Conservation (phyloP, 2,113 vertebrate genomes). For the Pycnonotus jocosus region DNA sequence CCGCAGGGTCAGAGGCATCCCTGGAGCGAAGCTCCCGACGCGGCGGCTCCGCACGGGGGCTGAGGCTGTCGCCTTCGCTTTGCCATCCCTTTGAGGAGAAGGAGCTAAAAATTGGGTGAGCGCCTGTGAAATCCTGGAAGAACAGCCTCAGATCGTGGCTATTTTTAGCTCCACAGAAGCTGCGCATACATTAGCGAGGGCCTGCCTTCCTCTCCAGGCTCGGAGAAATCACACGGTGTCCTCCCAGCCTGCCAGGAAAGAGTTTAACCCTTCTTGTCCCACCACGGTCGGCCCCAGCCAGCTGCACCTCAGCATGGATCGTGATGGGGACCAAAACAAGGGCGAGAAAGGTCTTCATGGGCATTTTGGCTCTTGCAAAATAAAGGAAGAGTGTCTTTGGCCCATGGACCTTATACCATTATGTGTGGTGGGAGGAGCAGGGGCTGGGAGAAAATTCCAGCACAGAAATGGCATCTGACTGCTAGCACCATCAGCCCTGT, state of each 20-base stretch:
- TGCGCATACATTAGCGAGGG: slow-evolving; percentile 38
- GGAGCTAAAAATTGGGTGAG: slow-evolving; percentile 47
- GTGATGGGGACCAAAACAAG: background rate
- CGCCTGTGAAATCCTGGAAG: slow-evolving; percentile 62
- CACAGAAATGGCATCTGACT: background rate
- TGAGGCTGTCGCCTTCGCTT: background rate
- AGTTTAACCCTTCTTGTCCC: background rate
- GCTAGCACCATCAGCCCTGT: background rate
- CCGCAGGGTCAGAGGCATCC: background rate
- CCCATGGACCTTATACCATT: background rate
- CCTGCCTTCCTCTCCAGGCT: slow-evolving; percentile 17
- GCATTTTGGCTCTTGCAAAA: background rate
- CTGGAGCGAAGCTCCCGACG: background rate
- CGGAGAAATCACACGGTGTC: background rate
- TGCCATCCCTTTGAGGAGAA: slow-evolving; percentile 2
- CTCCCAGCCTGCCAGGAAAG: background rate
- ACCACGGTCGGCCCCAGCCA: background rate
- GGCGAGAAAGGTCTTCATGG: background rate
- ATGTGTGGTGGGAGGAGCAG: background rate
- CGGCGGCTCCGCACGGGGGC: background rate
- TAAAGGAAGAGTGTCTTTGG: background rate
- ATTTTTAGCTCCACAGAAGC: slow-evolving; percentile 61
- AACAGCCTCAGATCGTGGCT: slow-evolving; percentile 46
- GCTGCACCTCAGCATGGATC: background rate
- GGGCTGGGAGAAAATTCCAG: background rate